phyloP scores from a whole-genome alignment of 2,797 vertebrate genomes.

The Microtus obscurus region DNA sequence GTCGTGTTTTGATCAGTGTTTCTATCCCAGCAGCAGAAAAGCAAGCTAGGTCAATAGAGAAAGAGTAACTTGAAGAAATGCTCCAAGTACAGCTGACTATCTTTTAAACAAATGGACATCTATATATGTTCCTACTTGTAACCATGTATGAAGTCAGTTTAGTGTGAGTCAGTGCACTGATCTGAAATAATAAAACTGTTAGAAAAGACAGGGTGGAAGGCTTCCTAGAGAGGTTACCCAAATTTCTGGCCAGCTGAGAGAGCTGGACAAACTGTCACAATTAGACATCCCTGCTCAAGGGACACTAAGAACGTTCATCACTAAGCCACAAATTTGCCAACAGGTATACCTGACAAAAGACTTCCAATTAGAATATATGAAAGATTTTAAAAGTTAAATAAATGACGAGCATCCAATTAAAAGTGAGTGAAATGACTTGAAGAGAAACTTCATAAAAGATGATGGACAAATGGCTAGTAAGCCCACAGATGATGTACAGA shows the following conservation, averaged over 20 bases:
- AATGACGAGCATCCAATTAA: not conserved
- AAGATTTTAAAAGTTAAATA: not conserved
- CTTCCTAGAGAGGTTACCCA: conserved; percentile 28
- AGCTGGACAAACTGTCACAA: conserved; percentile 38
- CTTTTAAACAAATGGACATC: too few species aligned
- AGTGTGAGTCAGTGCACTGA: not conserved
- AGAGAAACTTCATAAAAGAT: not conserved
- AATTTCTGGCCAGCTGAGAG: not conserved
- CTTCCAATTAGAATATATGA: conserved; percentile 3
- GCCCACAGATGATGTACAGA: too few species aligned
- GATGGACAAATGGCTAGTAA: not conserved
- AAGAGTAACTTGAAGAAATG: too few species aligned
- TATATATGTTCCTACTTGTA: not conserved
- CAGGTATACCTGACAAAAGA: not conserved
- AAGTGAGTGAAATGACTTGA: not conserved
- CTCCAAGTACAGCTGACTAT: too few species aligned
- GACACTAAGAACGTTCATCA: not conserved
- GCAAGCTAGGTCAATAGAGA: too few species aligned
- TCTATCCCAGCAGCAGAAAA: too few species aligned
- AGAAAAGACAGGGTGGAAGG: conserved; percentile 19
- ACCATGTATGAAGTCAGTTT: conserved; percentile 33
- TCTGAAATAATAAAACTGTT: conserved; percentile 33
- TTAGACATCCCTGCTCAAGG: not conserved
- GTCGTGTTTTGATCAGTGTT: too few species aligned
- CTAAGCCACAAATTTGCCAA: not conserved